Conservation (phyloP, 2,797 vertebrate genomes). For the Myotis findleyi region DNA sequence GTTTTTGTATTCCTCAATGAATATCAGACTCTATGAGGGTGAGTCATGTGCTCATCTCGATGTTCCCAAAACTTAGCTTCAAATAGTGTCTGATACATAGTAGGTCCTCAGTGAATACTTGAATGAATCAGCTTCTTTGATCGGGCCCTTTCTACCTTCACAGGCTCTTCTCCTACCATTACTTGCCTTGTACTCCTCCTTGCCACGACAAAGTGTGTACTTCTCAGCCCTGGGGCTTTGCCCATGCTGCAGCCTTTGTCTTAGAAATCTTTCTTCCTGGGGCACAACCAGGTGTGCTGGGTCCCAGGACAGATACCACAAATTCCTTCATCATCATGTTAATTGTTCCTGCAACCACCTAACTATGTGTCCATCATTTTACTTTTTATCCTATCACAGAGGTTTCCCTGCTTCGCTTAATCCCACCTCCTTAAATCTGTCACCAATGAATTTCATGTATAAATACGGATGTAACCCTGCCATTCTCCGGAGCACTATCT, state of each 20-base stretch:
- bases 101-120: background rate
- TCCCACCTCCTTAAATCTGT: too few relatives aligned
- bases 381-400: too few relatives aligned
- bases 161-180: background rate
- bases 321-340: too few relatives aligned
- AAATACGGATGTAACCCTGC: too few relatives aligned
- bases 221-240: background rate
- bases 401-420: too few relatives aligned
- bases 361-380: too few relatives aligned
- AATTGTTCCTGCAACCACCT: too few relatives aligned
- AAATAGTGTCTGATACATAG: background rate
- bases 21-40: background rate
- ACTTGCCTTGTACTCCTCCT: background rate
- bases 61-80: background rate
- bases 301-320: too few relatives aligned
- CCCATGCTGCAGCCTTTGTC: background rate
- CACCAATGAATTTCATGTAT: too few relatives aligned
- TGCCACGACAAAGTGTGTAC: background rate
- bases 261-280: background rate
- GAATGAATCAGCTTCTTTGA: background rate
- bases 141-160: background rate
- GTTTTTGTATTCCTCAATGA: background rate
- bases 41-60: background rate
- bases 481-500: too few relatives aligned
- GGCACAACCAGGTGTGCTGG: too few relatives aligned